Percentiles rank a stretch among this genome's conserved stretches.
These are phyloP conservation scores for Neogale vison DNA, from an alignment of 2,113 vertebrate genomes.

Conservation along the genomic window DNA sequence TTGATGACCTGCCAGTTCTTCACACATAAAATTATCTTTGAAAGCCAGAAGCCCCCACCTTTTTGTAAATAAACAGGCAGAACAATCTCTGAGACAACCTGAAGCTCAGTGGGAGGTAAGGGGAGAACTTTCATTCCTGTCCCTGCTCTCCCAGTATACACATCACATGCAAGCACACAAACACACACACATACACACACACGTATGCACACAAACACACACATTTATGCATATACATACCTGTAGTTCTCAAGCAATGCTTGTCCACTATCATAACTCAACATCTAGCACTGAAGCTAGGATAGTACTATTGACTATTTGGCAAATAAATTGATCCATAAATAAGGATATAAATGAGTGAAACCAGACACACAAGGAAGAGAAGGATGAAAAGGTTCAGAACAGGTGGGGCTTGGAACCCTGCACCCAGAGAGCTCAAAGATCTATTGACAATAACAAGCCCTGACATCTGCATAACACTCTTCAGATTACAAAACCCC, in stretches of 20 bases:
- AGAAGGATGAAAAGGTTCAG: not conserved
- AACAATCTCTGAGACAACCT: constrained; percentile 6
- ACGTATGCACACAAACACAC: not conserved
- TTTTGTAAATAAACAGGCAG: constrained; percentile 25
- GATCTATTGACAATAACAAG: not conserved
- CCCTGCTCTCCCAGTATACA: not conserved
- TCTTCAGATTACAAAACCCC: not conserved
- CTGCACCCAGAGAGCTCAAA: not conserved
- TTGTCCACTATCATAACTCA: not conserved
- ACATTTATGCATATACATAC: not conserved
- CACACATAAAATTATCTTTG: not conserved
- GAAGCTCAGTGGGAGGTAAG: not conserved
- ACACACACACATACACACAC: not conserved
- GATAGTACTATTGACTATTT: not conserved
- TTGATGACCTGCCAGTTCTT: constrained; percentile 66
- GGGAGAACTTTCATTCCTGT: not conserved
- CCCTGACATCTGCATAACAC: not conserved
- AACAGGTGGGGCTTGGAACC: not conserved
- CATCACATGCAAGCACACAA: not conserved
- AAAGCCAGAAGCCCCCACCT: not conserved
- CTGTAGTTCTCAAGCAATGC: not conserved
- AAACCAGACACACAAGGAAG: not conserved
- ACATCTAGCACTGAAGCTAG: not conserved
- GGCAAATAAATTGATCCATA: not conserved
- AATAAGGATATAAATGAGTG: not conserved